Evolutionary conservation across 1,140 invertebrate species (phyloP), one percentile per base, ranked within the genome.

Genomic region (Cydia splendana): DNA sequence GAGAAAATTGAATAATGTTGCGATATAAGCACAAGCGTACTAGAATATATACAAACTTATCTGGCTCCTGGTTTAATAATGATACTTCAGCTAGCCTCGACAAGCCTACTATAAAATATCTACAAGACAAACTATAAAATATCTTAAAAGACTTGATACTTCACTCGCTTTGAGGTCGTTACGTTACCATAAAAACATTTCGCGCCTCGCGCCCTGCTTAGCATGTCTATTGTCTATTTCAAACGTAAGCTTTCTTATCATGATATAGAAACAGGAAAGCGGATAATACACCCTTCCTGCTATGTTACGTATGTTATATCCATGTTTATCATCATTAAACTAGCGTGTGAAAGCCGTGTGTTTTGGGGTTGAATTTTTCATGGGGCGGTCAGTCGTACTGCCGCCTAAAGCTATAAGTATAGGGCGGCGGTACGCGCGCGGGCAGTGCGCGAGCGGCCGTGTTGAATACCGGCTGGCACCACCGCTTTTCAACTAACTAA

Each of bases 361-460:
- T 85, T 85, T 86, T 74, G 81, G 88, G 88, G 88, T 88, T 85
- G 87, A 84, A 88, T 85, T 84, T 84, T 82, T 81, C 84, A 88
- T 85, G 81, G 88, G 86, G 85, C 85, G 87, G 87, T 85, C 86
- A 88, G 77, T 75, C 80, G 78, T 78, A 30, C 74, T 78, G 75
- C 81, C 30, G 74, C 75, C 79, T 78, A 53, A 78, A 65, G 76
- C 80, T 91, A 91, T 90, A 90, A 90, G 88, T 87, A 86, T 84
- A 77, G 85, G 87, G 77, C 78, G 82, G 82, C 79, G 83, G 79
- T 75, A 65, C 74, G 84, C 83, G 81, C 77, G 80, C 83, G 89
- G 89, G 86, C 91, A 92, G 91, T 92, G 83, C 81, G 84, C 87
- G 87, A 82, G 83, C 88, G 88, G 88, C 87, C 87, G 91, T 84